Percentiles rank a stretch among this genome's conserved stretches.
These are phyloP conservation scores for Melanotaenia nigrans DNA, from an alignment of 2,797 vertebrate genomes.

Conservation along the genomic window DNA sequence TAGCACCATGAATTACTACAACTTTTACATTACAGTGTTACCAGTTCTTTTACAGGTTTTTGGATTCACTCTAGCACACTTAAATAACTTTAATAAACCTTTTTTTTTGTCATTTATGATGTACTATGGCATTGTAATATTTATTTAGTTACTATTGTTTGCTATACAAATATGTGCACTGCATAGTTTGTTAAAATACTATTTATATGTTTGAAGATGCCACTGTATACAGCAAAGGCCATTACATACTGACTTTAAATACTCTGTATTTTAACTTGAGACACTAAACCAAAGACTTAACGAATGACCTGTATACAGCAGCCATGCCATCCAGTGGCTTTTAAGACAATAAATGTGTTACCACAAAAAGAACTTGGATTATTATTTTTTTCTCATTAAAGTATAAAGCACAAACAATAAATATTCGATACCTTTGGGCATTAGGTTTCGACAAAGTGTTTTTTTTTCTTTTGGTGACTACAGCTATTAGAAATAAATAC, in stretches of 20 bases:
- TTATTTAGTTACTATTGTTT: conserved; percentile 65
- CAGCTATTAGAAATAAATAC: conserved; percentile 13
- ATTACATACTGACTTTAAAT: conserved; percentile 21
- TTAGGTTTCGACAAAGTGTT: not conserved
- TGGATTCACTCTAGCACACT: not conserved
- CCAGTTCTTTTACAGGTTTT: conserved; percentile 19
- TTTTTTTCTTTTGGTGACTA: not conserved
- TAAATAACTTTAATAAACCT: conserved; percentile 1
- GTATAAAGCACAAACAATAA: not conserved
- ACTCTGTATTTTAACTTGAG: conserved; percentile 14
- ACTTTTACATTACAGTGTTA: conserved; percentile 47
- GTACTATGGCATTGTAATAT: conserved; percentile 58
- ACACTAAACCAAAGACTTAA: conserved; percentile 32
- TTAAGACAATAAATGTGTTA: conserved; percentile 54
- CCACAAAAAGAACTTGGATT: conserved; percentile 5
- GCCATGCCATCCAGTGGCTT: conserved; percentile 27
- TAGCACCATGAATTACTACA: conserved; percentile 51
- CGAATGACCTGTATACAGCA: conserved; percentile 25
- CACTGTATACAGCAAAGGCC: conserved; percentile 30
- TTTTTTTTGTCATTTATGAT: conserved; percentile 49
- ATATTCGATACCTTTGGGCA: not conserved
- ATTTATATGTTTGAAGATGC: conserved; percentile 64
- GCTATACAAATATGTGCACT: conserved; percentile 66
- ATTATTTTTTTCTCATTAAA: not conserved
- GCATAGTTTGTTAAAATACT: conserved; percentile 54